Conservation (phyloP, 2,888 invertebrate species). For the Drosophila paranaensis region DNA sequence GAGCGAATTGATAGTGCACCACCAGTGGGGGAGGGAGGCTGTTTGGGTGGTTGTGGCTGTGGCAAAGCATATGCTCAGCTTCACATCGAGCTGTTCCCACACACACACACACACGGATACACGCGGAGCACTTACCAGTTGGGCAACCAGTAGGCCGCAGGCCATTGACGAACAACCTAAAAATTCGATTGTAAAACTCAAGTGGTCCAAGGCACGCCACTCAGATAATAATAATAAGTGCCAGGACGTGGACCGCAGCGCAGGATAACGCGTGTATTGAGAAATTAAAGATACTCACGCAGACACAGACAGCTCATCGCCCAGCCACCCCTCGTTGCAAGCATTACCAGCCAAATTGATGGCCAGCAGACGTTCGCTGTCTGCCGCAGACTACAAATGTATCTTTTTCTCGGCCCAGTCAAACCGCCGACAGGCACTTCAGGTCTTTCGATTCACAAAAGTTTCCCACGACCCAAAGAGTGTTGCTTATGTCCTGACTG, state of each 20-base stretch:
- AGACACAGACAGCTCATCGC: constrained; percentile 24
- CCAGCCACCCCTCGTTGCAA: constrained; percentile 15
- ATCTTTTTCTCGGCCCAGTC: constrained; percentile 62
- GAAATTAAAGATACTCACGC: constrained; percentile 80
- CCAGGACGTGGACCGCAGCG: constrained; percentile 39
- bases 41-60: constrained; percentile 8
- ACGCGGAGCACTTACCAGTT: constrained; percentile 22
- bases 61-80: constrained; percentile 76
- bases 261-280: constrained; percentile 68
- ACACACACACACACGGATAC: constrained; percentile 63
- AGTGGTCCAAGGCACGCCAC: constrained; percentile 57
- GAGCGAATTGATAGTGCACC: constrained; percentile 73
- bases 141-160: constrained; percentile 21
- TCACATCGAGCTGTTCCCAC: constrained; percentile 69
- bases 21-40: constrained; percentile 15
- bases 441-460: constrained; percentile 29
- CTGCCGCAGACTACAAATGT: constrained; percentile 72
- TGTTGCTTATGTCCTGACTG: constrained; percentile 80
- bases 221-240: constrained; percentile 72
- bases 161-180: constrained; percentile 48
- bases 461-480: constrained; percentile 77
- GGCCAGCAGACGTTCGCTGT: constrained; percentile 77
- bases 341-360: constrained; percentile 70
- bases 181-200: constrained; percentile 71
- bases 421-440: constrained; percentile 73